These are phyloP conservation scores for Hyperopisus bebe DNA, from an alignment of 2,113 vertebrate species.

Conservation along the genomic window DNA sequence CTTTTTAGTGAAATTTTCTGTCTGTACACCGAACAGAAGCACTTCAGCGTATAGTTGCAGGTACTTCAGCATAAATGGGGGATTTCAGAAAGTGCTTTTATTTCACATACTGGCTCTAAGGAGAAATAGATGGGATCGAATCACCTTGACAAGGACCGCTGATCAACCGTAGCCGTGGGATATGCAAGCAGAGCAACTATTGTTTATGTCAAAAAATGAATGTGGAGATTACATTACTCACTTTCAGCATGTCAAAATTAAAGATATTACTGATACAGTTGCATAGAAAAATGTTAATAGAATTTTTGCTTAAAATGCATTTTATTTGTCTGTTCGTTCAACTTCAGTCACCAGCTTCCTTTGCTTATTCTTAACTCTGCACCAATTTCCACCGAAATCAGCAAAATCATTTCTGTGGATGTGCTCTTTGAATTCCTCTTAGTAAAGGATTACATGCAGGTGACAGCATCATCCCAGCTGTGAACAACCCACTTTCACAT, in stretches of 20 bases:
- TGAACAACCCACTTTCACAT: neutral
- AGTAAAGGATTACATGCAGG: neutral
- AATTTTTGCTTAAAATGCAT: neutral
- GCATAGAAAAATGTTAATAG: neutral
- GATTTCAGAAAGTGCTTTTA: constrained; percentile 11
- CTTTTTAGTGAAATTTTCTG: constrained; percentile 31
- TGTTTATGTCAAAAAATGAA: neutral
- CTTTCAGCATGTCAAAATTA: neutral
- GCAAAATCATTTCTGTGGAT: neutral
- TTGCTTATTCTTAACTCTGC: neutral
- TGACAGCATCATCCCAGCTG: neutral
- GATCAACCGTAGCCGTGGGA: neutral
- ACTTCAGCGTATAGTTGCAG: neutral
- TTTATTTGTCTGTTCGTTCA: neutral
- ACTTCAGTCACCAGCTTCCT: neutral
- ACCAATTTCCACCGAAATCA: neutral
- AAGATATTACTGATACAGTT: neutral
- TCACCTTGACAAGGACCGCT: neutral
- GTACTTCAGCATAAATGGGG: neutral
- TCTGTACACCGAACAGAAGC: constrained; percentile 25
- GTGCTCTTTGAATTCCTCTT: neutral
- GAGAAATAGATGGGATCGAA: neutral
- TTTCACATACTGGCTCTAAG: neutral
- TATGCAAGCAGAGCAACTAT: neutral
- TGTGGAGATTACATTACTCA: neutral